Evolutionary conservation across 2,888 invertebrate genomes (phyloP), one percentile per base, ranked within the genome.

Genomic region (Steinernema hermaphroditum): DNA sequence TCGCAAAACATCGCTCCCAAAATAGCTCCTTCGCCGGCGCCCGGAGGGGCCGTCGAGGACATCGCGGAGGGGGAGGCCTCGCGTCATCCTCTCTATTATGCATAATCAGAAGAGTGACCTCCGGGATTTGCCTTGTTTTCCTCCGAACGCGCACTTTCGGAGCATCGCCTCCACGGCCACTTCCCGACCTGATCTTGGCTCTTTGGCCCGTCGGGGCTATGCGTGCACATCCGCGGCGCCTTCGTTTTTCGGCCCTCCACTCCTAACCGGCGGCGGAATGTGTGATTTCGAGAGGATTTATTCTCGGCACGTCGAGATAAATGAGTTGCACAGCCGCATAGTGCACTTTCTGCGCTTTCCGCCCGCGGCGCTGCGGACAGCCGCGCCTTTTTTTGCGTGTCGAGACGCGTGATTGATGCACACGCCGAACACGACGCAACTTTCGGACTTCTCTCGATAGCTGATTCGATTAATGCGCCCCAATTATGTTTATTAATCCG

Each of bases 281-380:
- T 37, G 62, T 16, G 62, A 62, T 62, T 24, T 50, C 34, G 27
- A 29, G 62, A 32, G 6, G 62, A 62, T 62, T 62, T 62, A 62
- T 62, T 29, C 62, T 62, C 34, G 46, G 46, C 46, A n/a, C 22
- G 16, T 46, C 62, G 62, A 16, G 62, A 62, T 32, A 32, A 32
- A 62, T 62, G 62, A 62, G 62, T 62, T 62, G 29, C 62, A 62
- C 62, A 62, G 62, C 62, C 62, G 62, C 62, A 62, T 62, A 62
- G 62, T 62, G 62, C 32, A 62, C 62, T 62, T 62, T 62, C 62
- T 14, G 54, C 32, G 27, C 27, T 62, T 62, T 62, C 62, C 27
- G 29, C 62, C 14, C 14, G 27, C 27, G 16, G 62, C 62, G 32
- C 29, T 62, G 32, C 27, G 27, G 62, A 62, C 62, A 62, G 62